A percentile compares a stretch with the other conserved stretches of the same genome.
Conservation (phyloP, 2,888 invertebrate genomes). For the Eugnorisma glareosa region DNA sequence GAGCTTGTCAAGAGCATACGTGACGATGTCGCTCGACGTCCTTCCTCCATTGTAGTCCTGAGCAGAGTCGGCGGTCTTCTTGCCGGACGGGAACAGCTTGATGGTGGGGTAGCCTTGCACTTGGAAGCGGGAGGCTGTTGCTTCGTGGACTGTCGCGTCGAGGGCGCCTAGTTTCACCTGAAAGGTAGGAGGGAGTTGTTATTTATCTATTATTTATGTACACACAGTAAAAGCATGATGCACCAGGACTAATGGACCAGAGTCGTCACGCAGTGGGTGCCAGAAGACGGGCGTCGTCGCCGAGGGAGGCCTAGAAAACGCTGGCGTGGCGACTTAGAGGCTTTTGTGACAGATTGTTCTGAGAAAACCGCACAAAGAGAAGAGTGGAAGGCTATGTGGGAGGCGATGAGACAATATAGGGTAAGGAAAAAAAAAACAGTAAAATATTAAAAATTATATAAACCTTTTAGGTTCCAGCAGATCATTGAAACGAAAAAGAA, state of each 20-base stretch:
- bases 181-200: conserved; percentile 23
- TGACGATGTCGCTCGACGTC: conserved; percentile 96
- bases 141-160: conserved; percentile 97
- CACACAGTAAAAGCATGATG: neutral
- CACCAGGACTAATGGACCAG: too few relatives aligned
- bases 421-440: too few relatives aligned
- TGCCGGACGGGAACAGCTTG: conserved; percentile 96
- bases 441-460: neutral
- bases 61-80: conserved; percentile 92
- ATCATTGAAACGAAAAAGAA: neutral
- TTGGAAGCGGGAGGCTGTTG: conserved; percentile 95
- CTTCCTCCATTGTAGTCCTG: conserved; percentile 98
- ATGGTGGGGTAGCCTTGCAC: conserved; percentile 99
- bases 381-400: too few relatives aligned
- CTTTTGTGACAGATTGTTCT: too few relatives aligned
- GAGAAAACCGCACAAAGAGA: too few relatives aligned
- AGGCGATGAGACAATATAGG: too few relatives aligned
- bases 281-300: too few relatives aligned
- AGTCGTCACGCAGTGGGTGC: too few relatives aligned
- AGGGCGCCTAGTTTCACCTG: conserved; percentile 97
- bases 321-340: too few relatives aligned
- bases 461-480: neutral
- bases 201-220: neutral
- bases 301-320: too few relatives aligned
- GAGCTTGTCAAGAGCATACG: conserved; percentile 96